These are phyloP conservation scores for Papilio helenus DNA, from an alignment of 1,140 invertebrate genomes.

Conservation along the genomic window DNA sequence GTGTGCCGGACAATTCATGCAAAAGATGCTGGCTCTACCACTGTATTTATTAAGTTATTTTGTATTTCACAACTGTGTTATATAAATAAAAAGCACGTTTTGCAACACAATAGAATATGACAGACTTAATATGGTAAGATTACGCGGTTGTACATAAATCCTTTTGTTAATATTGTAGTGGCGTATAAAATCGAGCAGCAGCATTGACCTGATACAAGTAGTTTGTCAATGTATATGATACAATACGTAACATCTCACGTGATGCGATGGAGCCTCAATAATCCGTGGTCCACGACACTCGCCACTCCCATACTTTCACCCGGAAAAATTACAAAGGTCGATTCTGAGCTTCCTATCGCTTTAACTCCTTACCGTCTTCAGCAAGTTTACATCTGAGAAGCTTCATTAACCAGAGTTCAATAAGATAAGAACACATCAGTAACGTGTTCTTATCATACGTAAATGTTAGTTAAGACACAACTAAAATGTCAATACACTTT, in stretches of 20 bases:
- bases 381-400: neutral
- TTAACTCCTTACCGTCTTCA: slow-evolving; percentile 2
- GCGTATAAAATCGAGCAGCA: slow-evolving; percentile 17
- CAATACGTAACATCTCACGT: slow-evolving; percentile 34
- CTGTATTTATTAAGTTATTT: neutral
- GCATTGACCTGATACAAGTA: slow-evolving; percentile 12
- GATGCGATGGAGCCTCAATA: slow-evolving; percentile 25
- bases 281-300: slow-evolving; percentile 39
- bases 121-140: slow-evolving; percentile 1
- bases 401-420: too few species aligned
- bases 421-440: too few species aligned
- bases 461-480: too few species aligned
- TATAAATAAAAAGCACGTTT: neutral
- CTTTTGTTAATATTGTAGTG: slow-evolving; percentile 9
- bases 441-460: too few species aligned
- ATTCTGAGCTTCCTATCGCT: slow-evolving; percentile 27
- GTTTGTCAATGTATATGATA: slow-evolving; percentile 28
- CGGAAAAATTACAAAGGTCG: slow-evolving; percentile 45
- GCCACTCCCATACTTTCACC: slow-evolving; percentile 50
- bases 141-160: neutral
- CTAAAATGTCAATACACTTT: too few species aligned
- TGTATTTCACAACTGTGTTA: neutral
- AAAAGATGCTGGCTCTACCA: too few species aligned
- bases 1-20: too few species aligned
- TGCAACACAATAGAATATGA: slow-evolving; percentile 12